These are phyloP conservation scores for Sula dactylatra DNA, from an alignment of 2,113 vertebrate species.

Conservation along the genomic window DNA sequence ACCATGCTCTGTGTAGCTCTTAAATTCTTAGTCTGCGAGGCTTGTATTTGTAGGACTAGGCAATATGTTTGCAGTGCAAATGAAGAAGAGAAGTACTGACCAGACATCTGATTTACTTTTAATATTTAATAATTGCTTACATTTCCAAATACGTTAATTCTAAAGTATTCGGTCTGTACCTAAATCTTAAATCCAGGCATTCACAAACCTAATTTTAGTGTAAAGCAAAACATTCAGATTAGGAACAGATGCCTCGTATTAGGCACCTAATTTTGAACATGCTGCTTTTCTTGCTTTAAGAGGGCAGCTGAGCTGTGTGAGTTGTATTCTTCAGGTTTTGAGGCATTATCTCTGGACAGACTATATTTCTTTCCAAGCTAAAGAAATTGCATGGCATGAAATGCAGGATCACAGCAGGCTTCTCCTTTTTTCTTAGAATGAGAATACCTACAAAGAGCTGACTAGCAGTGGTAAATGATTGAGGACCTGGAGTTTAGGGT, in stretches of 20 bases:
- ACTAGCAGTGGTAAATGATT: not conserved
- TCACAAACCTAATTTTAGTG: not conserved
- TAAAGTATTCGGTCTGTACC: not conserved
- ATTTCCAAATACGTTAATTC: not conserved
- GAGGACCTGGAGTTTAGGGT: not conserved
- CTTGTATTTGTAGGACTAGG: not conserved
- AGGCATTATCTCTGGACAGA: not conserved
- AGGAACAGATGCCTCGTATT: not conserved
- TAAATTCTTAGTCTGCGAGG: not conserved
- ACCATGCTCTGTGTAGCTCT: fast-evolving
- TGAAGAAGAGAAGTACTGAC: not conserved
- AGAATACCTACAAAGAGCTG: not conserved
- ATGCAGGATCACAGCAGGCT: not conserved
- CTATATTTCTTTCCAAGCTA: not conserved
- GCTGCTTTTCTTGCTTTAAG: not conserved
- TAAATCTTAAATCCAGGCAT: not conserved
- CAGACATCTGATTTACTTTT: not conserved
- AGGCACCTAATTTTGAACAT: not conserved
- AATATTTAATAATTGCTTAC: not conserved
- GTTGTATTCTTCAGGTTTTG: not conserved
- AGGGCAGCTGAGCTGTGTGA: not conserved
- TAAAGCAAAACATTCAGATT: not conserved
- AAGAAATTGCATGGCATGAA: not conserved
- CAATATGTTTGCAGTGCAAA: not conserved
- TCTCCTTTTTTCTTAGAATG: not conserved